Evolutionary conservation across 2,797 vertebrate species (phyloP).

Genomic region (Podarcis siculus): DNA sequence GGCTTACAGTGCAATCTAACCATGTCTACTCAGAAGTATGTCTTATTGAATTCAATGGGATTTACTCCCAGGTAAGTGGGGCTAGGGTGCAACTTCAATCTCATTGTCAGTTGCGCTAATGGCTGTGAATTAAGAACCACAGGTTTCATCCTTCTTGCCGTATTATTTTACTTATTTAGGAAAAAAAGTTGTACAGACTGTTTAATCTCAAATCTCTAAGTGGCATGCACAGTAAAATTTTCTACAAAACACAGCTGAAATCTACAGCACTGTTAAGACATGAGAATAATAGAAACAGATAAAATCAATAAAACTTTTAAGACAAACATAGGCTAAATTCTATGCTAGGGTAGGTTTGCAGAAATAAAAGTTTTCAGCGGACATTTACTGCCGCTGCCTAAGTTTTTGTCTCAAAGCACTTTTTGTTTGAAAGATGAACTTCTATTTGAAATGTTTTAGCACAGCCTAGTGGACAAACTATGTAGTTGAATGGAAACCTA

Average conservation of each 20-base stretch:
- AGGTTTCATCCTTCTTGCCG: neutral
- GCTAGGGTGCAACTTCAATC: neutral
- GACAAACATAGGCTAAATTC: too few relatives aligned
- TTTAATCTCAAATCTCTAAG: too few relatives aligned
- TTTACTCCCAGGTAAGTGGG: too few relatives aligned
- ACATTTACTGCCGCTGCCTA: too few relatives aligned
- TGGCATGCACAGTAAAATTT: too few relatives aligned
- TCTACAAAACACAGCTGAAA: too few relatives aligned
- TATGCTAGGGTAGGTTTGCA: too few relatives aligned
- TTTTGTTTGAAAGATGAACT: neutral
- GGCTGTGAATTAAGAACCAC: neutral
- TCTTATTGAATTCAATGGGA: too few relatives aligned
- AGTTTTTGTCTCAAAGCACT: neutral
- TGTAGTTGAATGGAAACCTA: neutral
- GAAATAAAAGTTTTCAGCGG: too few relatives aligned
- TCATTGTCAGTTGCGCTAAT: neutral
- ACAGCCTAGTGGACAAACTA: conserved; percentile 69
- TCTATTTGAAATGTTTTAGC: conserved; percentile 63
- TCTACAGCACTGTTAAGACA: neutral
- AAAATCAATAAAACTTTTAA: neutral
- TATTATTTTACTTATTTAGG: neutral
- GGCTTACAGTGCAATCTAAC: too few relatives aligned
- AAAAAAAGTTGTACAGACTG: too few relatives aligned
- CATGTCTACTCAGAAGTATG: too few relatives aligned
- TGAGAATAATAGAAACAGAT: neutral